Base-by-base conservation (phyloP, 2,113 vertebrate species). In the Pimephales promelas region DNA sequence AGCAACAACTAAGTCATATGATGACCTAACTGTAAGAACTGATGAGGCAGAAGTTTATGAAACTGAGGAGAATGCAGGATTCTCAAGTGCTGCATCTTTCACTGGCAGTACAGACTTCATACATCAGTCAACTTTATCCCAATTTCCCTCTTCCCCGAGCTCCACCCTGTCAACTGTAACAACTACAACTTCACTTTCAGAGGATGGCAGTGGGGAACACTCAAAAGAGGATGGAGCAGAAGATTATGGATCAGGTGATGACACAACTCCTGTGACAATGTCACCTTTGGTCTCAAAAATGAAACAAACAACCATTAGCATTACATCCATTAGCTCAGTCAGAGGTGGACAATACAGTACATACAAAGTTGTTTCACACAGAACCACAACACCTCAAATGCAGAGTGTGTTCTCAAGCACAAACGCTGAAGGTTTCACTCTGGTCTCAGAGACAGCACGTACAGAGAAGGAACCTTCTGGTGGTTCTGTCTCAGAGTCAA, bases 1-100 rank as follows among this genome's bases (percentile, higher is more conserved):
- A 84, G 64, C 22, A 81, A 81, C 83, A 89, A 82, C 13, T 34
- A 61, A 57, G 79, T 13, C 75, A 66, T 84, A 49, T 78, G 47
- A 84, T 36, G 80, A 86, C 68, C 88, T 84, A 80, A 36, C 24
- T 72, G 82, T 87, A 18, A 72, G 76, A 56, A 92, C 91, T 54
- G 91, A 92, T 81, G 91, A 93, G 59, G 84, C 87, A 61, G 92
- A 94, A 86, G 87, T 45, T 49, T 81, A 86, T 78, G 86, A 90
- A n/a, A 66, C 70, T 47, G 72, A 72, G 61, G 57, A 40, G 20
- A 84, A 82, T 14, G 18, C 56, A 34, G 72, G 70, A 26, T 47
- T 43, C 22, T 73, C 81, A 68, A 49, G 13, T 66, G 80, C 26
- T 47, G 64, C 77, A 83, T 74, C 54, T 9, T 13, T 66, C 18